phyloP scores from a whole-genome alignment of 30 jellyfish, hydroid and myxozoan genomes.

The Hydra vulgaris region DNA sequence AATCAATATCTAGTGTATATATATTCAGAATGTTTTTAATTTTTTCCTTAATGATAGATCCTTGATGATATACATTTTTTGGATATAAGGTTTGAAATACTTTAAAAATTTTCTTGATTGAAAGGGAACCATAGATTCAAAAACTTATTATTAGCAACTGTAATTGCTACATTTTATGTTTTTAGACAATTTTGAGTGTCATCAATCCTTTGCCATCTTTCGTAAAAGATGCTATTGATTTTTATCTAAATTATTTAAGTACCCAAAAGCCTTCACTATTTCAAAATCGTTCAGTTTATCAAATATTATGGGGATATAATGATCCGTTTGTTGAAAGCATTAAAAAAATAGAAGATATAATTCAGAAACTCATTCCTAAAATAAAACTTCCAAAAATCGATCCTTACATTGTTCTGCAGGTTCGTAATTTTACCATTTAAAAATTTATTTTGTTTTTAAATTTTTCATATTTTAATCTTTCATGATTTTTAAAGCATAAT shows the following conservation, averaged over 20 bases:
- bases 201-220: neutral
- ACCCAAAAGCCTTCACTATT: conserved; percentile 4
- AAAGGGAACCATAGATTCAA: too few relatives aligned
- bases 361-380: conserved; percentile 24
- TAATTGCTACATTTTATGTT: too few relatives aligned
- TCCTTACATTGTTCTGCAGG: conserved; percentile 85
- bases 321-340: conserved; percentile 46
- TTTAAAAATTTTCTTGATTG: too few relatives aligned
- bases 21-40: too few relatives aligned
- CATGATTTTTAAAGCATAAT: conserved; percentile 40
- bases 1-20: too few relatives aligned
- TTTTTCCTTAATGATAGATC: too few relatives aligned
- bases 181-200: conserved; percentile 14
- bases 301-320: conserved; percentile 74
- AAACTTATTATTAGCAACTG: too few relatives aligned
- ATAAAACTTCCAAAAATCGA: conserved; percentile 47
- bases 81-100: too few relatives aligned
- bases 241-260: neutral
- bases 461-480: neutral
- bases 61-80: too few relatives aligned
- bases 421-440: neutral
- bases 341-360: neutral
- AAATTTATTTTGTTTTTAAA: neutral
- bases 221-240: neutral
- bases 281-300: conserved; percentile 45